Evolutionary conservation across 2,113 vertebrate genomes (phyloP), one percentile per base, ranked within the genome.

Genomic region (Laticauda laticaudata): DNA sequence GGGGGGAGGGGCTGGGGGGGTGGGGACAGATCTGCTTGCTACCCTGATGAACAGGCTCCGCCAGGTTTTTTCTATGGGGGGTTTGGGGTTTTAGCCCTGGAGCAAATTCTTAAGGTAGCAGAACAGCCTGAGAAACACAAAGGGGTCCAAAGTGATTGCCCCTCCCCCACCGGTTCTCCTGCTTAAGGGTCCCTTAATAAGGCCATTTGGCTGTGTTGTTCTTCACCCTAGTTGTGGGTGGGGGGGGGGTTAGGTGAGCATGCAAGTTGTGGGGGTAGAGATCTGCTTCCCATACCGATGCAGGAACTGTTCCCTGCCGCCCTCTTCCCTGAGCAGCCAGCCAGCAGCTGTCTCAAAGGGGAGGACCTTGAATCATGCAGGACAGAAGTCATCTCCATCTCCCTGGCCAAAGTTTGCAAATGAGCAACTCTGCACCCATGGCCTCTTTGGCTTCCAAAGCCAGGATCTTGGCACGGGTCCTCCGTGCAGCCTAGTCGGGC

Each of bases 71-170:
- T 34, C 64, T 5, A 15, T 2, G 12, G 12, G 29, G 64, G 64
- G 0, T 69, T 69, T 69, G 64, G 64, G 29, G 26, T n/a, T 69
- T 34, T n/a, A n/a, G 26, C 1, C 26, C 29, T 12, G 0, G 64
- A 69, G 64, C 64, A 69, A 14, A n/a, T 4, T 14, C 26, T 69
- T 15, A 34, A 75, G 64, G 29, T 2, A 75, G 12, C 61, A 29
- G 61, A 69, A 29, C 0, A 15, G 64, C 2, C 8, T 34, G n/a
- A 34, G 59, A 8, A 3, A 61, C 2, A 1, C n/a, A 5, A 0
- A 5, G 34, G 69, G 69, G n/a, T 20, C n/a, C 29, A 6, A n/a
- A 14, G 5, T 69, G 3, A 12, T 12, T n/a, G 59, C 59, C 24
- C 5, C 48, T 45, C 48, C 64, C 64, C n/a, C 26, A 34, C 64